A percentile compares a stretch with the other conserved stretches of the same genome.
phyloP scores from a whole-genome alignment of 2,113 vertebrate genomes.

The Gavialis gangeticus region DNA sequence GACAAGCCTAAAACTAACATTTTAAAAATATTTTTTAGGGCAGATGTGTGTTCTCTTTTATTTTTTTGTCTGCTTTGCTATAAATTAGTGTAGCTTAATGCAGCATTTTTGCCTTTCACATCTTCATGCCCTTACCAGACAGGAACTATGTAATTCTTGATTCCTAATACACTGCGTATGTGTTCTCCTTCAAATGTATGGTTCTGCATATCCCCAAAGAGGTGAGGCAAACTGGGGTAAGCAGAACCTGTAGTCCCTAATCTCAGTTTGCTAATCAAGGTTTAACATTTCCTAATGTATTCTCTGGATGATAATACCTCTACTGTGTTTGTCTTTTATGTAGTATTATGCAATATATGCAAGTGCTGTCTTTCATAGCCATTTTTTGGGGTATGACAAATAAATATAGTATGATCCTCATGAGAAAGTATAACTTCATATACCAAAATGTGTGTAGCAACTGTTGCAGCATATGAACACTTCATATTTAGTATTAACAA shows the following conservation, averaged over 20 bases:
- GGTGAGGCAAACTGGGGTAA: neutral
- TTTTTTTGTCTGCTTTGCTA: neutral
- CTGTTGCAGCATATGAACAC: neutral
- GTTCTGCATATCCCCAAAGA: neutral
- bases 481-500: neutral
- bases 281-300: rapidly evolving
- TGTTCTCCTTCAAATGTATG: neutral
- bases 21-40: neutral
- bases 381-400: neutral
- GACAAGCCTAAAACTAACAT: neutral
- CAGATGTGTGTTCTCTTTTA: neutral
- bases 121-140: neutral
- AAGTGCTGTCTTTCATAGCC: neutral
- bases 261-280: neutral
- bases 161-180: neutral
- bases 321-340: neutral
- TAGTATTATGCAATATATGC: neutral
- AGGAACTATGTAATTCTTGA: neutral
- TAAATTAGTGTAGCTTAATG: neutral
- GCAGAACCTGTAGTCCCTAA: neutral
- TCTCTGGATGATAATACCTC: neutral
- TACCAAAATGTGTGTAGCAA: neutral
- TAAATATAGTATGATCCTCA: neutral
- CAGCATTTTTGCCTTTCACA: neutral
- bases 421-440: neutral